phyloP scores from a whole-genome alignment of 2,797 vertebrate genomes.

The Masticophis lateralis region DNA sequence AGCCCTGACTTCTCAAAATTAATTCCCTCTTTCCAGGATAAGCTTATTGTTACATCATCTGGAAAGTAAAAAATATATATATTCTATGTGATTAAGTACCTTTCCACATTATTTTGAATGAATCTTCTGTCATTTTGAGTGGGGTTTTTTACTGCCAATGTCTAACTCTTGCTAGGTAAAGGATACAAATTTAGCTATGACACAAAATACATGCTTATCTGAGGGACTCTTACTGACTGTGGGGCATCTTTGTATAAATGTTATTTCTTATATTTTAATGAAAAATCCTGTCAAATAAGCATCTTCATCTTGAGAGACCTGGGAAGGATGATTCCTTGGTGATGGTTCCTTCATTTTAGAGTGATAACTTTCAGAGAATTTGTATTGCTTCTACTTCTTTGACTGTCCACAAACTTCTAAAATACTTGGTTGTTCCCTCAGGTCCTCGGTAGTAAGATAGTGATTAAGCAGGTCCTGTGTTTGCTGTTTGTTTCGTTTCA shows the following conservation, averaged over 20 bases:
- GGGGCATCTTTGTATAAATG: not conserved
- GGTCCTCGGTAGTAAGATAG: not conserved
- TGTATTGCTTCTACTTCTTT: not conserved
- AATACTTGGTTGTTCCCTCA: not conserved
- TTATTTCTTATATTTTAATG: not conserved
- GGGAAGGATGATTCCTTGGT: not conserved
- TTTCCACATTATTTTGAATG: not conserved
- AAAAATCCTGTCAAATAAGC: not conserved
- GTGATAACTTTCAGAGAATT: not conserved
- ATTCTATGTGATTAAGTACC: not conserved
- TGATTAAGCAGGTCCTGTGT: not conserved
- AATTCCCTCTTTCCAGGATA: not conserved
- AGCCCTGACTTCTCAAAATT: rapidly evolving
- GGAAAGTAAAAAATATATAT: not conserved
- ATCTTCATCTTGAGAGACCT: not conserved
- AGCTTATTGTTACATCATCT: not conserved
- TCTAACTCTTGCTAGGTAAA: not conserved
- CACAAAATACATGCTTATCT: not conserved
- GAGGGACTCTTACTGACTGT: not conserved
- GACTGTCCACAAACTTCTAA: not conserved
- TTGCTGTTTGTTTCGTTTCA: not conserved
- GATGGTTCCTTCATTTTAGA: not conserved
- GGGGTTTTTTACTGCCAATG: not conserved
- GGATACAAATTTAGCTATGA: not conserved
- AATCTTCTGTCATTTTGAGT: not conserved